phyloP scores from a whole-genome alignment of 2,113 vertebrate genomes.

The Nipponia nippon region DNA sequence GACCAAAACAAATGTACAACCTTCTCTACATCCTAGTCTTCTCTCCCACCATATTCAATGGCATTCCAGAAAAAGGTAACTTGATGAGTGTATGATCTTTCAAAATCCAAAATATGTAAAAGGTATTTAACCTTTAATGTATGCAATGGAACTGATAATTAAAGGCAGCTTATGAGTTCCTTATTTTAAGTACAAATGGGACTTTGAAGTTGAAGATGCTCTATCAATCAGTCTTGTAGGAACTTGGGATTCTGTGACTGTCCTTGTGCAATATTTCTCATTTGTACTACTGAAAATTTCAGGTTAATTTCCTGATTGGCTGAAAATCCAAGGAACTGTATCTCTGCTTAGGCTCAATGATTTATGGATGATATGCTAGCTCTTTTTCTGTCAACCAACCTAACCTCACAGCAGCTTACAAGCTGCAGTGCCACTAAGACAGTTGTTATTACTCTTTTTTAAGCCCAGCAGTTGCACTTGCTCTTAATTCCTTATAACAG shows the following conservation, averaged over 20 bases:
- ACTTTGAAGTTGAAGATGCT: background rate
- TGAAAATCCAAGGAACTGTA: background rate
- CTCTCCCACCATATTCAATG: background rate
- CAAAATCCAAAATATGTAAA: background rate
- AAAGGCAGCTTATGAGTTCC: background rate
- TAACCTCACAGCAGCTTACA: background rate
- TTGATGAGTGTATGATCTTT: background rate
- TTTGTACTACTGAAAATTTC: background rate
- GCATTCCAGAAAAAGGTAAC: background rate
- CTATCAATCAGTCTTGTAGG: background rate
- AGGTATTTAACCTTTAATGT: background rate
- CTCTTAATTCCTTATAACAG: slow-evolving; percentile 24
- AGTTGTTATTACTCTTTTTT: slow-evolving; percentile 37
- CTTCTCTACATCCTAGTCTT: background rate
- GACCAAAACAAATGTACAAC: background rate
- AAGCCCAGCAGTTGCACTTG: slow-evolving; percentile 37
- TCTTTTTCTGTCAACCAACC: background rate
- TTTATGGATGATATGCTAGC: slow-evolving; percentile 4
- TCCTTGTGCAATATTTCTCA: background rate
- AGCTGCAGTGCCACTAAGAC: slow-evolving; percentile 6
- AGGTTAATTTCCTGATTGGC: background rate
- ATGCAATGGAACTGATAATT: background rate
- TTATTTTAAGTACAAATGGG: background rate
- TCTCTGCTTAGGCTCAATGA: background rate
- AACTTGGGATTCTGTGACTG: background rate